Percentiles rank a stretch among this genome's conserved stretches.
Evolutionary conservation across 2,113 vertebrate species (phyloP).

Genomic region (Callipepla californica): DNA sequence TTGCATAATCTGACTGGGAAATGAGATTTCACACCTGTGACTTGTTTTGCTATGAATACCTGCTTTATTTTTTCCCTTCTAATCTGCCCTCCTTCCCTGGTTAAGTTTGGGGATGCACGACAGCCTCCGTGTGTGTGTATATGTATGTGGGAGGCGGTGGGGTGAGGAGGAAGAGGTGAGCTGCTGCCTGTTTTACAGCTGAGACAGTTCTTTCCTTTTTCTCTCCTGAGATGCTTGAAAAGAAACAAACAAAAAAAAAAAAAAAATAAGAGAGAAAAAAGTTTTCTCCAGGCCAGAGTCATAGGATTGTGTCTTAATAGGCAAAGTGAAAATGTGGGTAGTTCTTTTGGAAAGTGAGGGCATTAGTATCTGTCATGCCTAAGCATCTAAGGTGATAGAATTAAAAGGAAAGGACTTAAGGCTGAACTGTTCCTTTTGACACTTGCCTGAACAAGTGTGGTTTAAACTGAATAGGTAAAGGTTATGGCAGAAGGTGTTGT

Average conservation of each 20-base stretch:
- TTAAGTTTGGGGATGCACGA: background rate
- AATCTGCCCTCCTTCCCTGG: background rate
- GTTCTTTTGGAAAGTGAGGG: background rate
- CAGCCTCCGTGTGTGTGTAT: background rate
- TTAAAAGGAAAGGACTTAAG: background rate
- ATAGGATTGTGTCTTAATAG: background rate
- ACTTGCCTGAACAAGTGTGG: background rate
- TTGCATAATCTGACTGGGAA: background rate
- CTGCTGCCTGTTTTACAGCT: background rate
- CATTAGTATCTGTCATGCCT: background rate
- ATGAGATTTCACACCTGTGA: background rate
- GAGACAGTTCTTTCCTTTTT: accelerated
- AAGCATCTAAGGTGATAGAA: background rate
- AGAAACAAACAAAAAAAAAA: too few relatives aligned
- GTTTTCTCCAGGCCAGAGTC: background rate
- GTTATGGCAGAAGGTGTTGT: background rate
- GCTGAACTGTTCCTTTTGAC: background rate
- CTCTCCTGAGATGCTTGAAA: background rate
- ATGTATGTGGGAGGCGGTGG: background rate
- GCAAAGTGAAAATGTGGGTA: background rate
- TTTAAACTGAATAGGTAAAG: background rate
- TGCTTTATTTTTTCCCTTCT: background rate
- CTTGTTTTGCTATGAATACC: background rate
- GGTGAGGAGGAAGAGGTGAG: background rate
- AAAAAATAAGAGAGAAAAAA: background rate